phyloP scores from a whole-genome alignment of 2,888 invertebrate species.

The Tenthredo distinguenda region DNA sequence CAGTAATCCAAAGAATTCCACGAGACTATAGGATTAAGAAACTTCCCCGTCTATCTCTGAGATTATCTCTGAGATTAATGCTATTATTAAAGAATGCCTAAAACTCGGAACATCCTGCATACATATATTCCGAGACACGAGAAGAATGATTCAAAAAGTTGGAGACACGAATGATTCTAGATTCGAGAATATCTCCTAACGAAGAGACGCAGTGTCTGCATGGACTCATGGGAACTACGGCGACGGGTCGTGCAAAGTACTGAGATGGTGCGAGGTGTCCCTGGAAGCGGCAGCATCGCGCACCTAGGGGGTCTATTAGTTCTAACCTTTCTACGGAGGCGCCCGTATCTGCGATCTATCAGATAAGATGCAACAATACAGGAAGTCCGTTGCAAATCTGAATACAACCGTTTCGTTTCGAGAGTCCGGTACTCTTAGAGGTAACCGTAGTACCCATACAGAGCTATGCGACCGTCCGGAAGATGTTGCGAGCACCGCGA shows the following conservation, averaged over 20 bases:
- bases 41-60: slow-evolving; percentile 1
- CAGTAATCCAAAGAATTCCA: neutral
- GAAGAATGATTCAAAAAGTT: neutral
- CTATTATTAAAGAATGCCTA: neutral
- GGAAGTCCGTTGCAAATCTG: slow-evolving; percentile 69
- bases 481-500: slow-evolving; percentile 24
- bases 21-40: neutral
- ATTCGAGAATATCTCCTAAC: slow-evolving; percentile 19
- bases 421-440: slow-evolving; percentile 53
- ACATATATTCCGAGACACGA: neutral
- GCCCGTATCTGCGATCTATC: slow-evolving; percentile 72
- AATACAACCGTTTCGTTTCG: slow-evolving; percentile 74
- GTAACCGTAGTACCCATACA: slow-evolving; percentile 34
- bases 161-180: neutral
- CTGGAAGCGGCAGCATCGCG: slow-evolving; percentile 67
- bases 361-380: slow-evolving; percentile 75
- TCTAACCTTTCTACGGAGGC: slow-evolving; percentile 66
- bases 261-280: slow-evolving; percentile 71
- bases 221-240: slow-evolving; percentile 64
- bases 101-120: slow-evolving; percentile 25
- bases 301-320: slow-evolving; percentile 75
- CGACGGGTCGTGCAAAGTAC: slow-evolving; percentile 69
- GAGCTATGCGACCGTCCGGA: slow-evolving; percentile 38
- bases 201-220: slow-evolving; percentile 13
- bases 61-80: neutral